Evolutionary conservation across 2,888 invertebrate genomes (phyloP), one percentile per base, ranked within the genome.

Genomic region (Calameuta pallipes): DNA sequence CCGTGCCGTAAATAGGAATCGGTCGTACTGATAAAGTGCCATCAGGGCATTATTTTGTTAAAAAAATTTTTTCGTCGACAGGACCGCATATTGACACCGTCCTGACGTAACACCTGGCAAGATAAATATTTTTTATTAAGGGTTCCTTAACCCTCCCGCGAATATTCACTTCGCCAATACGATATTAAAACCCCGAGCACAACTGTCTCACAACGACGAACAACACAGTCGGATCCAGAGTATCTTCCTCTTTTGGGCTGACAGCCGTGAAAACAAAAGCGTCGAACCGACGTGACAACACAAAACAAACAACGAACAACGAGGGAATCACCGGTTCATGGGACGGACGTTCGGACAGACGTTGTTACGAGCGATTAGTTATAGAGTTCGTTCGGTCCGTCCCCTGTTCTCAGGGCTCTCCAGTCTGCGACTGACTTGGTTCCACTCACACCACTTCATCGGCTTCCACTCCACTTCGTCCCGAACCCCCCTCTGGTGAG

Each of bases 401-500:
- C 89, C 90, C 90, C 90, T 91, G 90, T 87, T 89, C 87, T 86
- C 90, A 89, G 90, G 89, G 90, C 91, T 88, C 90, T 90, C 91
- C 91, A 90, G 91, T 89, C 91, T 88, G 89, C 91, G 91, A 91
- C 91, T 91, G 90, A 90, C 91, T 90, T 87, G 87, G 85, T 83
- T 87, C 85, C 89, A 90, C 91, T 89, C 91, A 90, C 91, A 91
- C 91, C 89, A 90, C 89, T 89, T 89, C 89, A 90, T 85, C 88
- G 87, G 85, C 82, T 88, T 85, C 87, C 81, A 83, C 85, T 85
- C 82, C 82, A 80, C 78, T 85, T 83, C 88, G 92, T 92, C 92
- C 90, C 92, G 92, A 92, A 92, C 92, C 92, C 83, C 90, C 92
- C 89, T 91, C 92, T 91, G 89, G 91, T 85, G 91, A 91, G 92